Evolutionary conservation across 2,113 vertebrate genomes (phyloP), one percentile per base, ranked within the genome.

Genomic region (Haemorhous mexicanus): DNA sequence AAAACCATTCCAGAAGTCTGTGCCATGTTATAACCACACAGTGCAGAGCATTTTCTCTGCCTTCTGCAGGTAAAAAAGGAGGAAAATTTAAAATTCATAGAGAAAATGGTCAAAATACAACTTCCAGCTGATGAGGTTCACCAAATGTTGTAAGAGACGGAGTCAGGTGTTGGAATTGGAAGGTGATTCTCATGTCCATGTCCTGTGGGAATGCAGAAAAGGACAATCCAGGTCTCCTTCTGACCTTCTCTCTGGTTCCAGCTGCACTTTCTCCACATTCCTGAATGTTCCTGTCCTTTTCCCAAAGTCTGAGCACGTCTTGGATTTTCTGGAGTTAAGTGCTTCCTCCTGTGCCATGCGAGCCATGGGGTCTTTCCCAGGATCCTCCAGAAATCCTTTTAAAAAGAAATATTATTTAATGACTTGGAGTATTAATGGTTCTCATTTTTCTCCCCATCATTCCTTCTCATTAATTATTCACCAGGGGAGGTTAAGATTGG

Each of bases 11-110:
- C 53, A 68, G 62, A 16, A 26, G 5, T 6, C 33, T n/a, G 8
- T 30, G 33, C 13, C 9, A 0, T 30, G 18, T 35, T 18, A 30
- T 1, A 66, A 10, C 14, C n/a, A 27, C 24, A 21, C 1, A 0
- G 4, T 17, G 23, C 33, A 30, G 50, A 33, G 23, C 6, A 11
- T 62, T 23, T 68, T 23, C 33, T 64, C 33, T 61, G 53, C 2
- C 11, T 95, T 59, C 26, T 30, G 35, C 10, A 39, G 16, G 13
- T 20, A 8, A 41, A 62, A 91, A 72, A 67, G 2, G 4, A 13
- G 28, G 6, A 33, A 33, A 39, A 5, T 11, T 8, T 33, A 0
- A 0, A 6, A 69, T 20, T 55, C 50, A 13, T 10, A 7, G 30
- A 16, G 4, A n/a, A 41, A 84, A 32, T 12, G 5, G 5, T 35